Evolutionary conservation across 2,113 vertebrate species (phyloP).

Genomic region (Felis chaus): DNA sequence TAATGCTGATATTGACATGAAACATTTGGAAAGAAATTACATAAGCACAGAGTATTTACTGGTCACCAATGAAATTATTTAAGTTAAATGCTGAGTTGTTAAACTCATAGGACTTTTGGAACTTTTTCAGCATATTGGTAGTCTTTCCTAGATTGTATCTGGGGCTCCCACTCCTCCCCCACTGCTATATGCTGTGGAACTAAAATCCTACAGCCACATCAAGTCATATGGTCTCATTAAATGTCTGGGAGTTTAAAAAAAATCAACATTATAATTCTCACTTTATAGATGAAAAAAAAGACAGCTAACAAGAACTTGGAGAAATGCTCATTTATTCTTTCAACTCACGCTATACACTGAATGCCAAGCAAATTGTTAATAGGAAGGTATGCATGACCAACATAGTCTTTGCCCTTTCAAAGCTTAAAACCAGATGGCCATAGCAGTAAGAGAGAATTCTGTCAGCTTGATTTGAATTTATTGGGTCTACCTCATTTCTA

Average conservation of each 20-base stretch:
- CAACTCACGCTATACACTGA: not conserved
- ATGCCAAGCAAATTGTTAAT: not conserved
- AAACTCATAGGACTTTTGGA: not conserved
- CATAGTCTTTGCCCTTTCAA: not conserved
- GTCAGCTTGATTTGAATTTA: not conserved
- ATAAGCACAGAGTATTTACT: not conserved
- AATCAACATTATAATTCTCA: not conserved
- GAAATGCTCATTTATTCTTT: not conserved
- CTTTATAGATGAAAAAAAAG: not conserved
- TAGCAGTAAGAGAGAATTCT: not conserved
- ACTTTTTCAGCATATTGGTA: not conserved
- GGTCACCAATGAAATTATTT: not conserved
- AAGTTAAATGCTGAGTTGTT: not conserved
- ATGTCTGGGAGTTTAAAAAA: conserved; percentile 7
- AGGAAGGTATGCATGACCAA: not conserved
- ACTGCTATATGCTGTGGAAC: not conserved
- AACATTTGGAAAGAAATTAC: not conserved
- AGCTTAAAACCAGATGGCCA: not conserved
- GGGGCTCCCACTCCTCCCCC: not conserved
- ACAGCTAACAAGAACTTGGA: conserved; percentile 15
- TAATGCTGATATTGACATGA: not conserved
- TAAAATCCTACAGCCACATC: not conserved
- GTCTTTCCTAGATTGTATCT: not conserved
- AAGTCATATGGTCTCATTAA: not conserved
- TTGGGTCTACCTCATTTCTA: not conserved